Base-by-base conservation (phyloP, 1,140 invertebrate species). In the Lepidostoma basale region DNA sequence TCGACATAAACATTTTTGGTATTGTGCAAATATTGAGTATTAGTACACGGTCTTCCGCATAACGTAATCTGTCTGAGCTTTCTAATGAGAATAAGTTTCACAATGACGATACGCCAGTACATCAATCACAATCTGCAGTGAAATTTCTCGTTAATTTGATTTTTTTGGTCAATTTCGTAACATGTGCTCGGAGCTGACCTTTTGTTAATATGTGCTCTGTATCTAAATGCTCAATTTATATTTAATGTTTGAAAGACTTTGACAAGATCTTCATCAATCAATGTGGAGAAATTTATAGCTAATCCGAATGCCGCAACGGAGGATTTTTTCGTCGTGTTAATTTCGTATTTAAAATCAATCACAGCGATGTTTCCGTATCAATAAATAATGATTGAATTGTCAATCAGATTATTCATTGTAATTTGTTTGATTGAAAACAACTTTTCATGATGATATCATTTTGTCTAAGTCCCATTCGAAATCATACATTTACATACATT, bases 21-120 rank as follows among this genome's bases (percentile, higher is more conserved):
- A n/a, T n/a, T n/a, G n/a, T n/a, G n/a, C n/a, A n/a, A n/a, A n/a
- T n/a, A n/a, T n/a, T n/a, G n/a, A n/a, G n/a, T n/a, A n/a, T n/a
- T n/a, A n/a, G n/a, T n/a, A n/a, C n/a, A n/a, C n/a, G n/a, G n/a
- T n/a, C 26, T 59, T 33, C 47, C 30, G 39, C 16, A 62, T 47
- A 62, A 67, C 28, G 16, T 59, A 12, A 42, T 54, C 26, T 45
- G 64, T 67, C 64, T 59, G 33, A 45, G 36, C 28, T 58, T 42
- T 59, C 30, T 58, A 58, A 67, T 56, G 64, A 59, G 23, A 67
- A 67, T 67, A 40, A 26, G 39, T 67, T 67, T 67, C 52, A 54
- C 33, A 67, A 67, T 67, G 36, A 56, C 54, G 49, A 67, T 42
- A 67, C 26, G 39, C 22, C 20, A 30, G 23, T 8, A 58, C 62